These are phyloP conservation scores for Pocillopora damicornis DNA, from an alignment of 64 coral and sea anemone species.

Conservation along the genomic window DNA sequence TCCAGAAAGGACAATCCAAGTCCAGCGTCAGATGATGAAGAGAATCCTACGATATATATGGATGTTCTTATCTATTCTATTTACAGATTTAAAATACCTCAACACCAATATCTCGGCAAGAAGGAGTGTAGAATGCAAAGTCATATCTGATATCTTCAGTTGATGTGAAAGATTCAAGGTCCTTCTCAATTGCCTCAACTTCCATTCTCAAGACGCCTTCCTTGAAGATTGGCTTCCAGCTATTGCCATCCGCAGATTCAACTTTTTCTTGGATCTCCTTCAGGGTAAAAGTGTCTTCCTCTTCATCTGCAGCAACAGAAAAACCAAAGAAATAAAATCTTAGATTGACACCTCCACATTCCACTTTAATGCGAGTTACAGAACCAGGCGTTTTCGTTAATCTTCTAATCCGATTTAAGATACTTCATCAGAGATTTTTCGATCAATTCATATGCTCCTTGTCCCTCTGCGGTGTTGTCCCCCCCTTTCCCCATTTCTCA, in stretches of 20 bases:
- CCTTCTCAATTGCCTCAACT: conserved; percentile 1
- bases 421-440: no score
- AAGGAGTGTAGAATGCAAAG: neutral
- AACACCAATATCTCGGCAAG: neutral
- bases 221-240: neutral
- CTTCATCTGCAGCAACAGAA: neutral
- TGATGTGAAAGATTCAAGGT: neutral
- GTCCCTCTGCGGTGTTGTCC: no score
- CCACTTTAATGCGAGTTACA: no score
- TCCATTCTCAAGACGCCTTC: neutral
- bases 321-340: neutral
- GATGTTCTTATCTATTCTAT: no score
- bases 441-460: no score
- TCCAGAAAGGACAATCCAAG: no score
- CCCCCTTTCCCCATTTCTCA: neutral
- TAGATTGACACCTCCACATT: neutral
- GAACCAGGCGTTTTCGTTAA: no score
- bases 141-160: conserved; percentile 7
- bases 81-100: neutral
- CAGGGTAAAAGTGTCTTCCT: neutral
- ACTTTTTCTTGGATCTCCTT: neutral
- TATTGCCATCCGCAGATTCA: neutral
- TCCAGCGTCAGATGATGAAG: no score
- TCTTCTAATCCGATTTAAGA: no score
- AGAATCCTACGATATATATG: no score